Evolutionary conservation across 1,140 invertebrate species (phyloP).

Genomic region (Dolichoris vasculosae): DNA sequence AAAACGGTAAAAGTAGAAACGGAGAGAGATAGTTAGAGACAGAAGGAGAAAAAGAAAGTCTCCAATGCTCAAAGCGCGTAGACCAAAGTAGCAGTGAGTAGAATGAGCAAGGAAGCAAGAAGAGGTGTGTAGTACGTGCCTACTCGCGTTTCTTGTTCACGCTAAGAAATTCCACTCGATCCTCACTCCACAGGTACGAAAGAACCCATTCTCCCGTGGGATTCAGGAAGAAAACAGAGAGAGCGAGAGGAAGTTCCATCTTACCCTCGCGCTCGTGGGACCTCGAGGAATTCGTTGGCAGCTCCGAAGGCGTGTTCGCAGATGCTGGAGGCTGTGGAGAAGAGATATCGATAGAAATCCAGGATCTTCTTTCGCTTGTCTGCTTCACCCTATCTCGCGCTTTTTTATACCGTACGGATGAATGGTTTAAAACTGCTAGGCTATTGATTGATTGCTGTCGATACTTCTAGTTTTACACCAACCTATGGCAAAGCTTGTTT

Average conservation of each 20-base stretch:
- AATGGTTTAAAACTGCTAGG: slow-evolving; percentile 19
- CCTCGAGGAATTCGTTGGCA: slow-evolving; percentile 11
- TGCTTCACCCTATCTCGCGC: neutral
- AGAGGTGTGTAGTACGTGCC: slow-evolving; percentile 23
- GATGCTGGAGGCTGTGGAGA: neutral
- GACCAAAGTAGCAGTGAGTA: neutral
- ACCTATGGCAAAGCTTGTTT: neutral
- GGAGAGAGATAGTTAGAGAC: neutral
- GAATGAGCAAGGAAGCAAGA: neutral
- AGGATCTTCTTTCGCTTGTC: neutral
- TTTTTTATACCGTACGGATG: neutral
- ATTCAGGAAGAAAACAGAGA: neutral
- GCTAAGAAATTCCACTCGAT: slow-evolving; percentile 1
- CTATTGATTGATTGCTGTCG: slow-evolving; percentile 37
- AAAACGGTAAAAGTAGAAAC: neutral
- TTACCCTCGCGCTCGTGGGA: neutral
- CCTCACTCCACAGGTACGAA: slow-evolving; percentile 19
- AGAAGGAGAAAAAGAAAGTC: neutral
- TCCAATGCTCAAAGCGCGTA: neutral
- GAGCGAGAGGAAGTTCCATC: neutral
- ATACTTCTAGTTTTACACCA: slow-evolving; percentile 7
- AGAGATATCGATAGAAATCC: slow-evolving; percentile 36
- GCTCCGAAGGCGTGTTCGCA: neutral
- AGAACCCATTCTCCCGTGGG: neutral
- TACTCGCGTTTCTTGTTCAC: slow-evolving; percentile 5